Evolutionary conservation across 2,888 invertebrate species (phyloP), one percentile per base, ranked within the genome.

Genomic region (Parasteatoda lunata): DNA sequence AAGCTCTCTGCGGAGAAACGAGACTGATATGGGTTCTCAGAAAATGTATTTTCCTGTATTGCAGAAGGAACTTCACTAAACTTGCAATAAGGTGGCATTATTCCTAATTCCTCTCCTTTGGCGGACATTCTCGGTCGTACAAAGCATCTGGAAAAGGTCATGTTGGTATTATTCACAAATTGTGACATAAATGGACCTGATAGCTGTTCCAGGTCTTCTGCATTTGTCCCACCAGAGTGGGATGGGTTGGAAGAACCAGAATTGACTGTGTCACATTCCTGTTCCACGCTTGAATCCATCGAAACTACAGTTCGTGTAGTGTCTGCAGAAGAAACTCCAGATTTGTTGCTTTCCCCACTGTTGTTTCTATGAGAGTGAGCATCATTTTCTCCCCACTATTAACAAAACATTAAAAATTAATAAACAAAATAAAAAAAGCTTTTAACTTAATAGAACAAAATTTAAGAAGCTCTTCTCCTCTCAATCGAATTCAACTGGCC

Each of bases 301-400:
- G 89, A 89, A 51, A 87, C 54, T 15, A 87, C 77, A 0, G 89
- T 89, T 66, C 82, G 78, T 51, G 87, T 86, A 8, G 89, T 89
- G 47, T 85, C 64, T n/a, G 89, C 87, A 9, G 89, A 89, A 1
- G 88, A 88, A 30, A 88, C 75, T 15, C 87, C 75, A 11, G 79
- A 79, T 5, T 49, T 30, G n/a, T 48, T 73, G 52, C 88, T 88
- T 8, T 84, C 84, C 5, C 88, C 88, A 73, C 84, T 88, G 30
- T 65, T 69, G 54, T 88, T 84, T 15, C 84, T 48, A 1, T 80
- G 80, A 30, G 77, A 72, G 13, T 48, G 30, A 15, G 30, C 59
- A 59, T 59, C 59, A 13, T 9, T 7, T 13, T 9, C 59, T 13
- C n/a, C 48, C 9, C 68, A 66, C 59, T 81, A 66, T 45, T 51